Conservation (phyloP, 2,888 invertebrate species). For the Hyalella azteca region DNA sequence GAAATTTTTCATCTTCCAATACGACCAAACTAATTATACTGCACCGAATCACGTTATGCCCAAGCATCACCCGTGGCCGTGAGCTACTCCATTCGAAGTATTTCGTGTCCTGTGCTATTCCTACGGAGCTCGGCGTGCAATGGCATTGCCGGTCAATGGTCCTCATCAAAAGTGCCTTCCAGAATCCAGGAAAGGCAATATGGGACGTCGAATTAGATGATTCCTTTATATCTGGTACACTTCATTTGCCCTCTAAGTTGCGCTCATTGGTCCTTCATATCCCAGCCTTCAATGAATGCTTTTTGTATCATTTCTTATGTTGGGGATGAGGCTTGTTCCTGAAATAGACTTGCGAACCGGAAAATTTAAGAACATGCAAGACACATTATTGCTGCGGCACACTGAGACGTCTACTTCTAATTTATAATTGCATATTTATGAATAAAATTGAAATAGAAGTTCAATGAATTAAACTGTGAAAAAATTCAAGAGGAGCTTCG, state of each 20-base stretch:
- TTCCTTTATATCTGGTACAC: slow-evolving; percentile 36
- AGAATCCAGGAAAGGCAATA: slow-evolving; percentile 37
- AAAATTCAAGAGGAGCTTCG: background rate
- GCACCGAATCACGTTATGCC: slow-evolving; percentile 36
- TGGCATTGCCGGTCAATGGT: background rate
- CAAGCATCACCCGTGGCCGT: background rate
- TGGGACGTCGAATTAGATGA: slow-evolving; percentile 36
- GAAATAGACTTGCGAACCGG: too few species aligned
- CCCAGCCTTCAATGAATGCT: slow-evolving; percentile 29
- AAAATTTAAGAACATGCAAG: too few species aligned
- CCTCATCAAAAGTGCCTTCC: background rate
- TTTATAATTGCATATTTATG: too few species aligned
- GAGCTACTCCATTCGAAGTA: background rate
- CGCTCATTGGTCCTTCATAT: slow-evolving; percentile 36
- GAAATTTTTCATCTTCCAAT: slow-evolving; percentile 36
- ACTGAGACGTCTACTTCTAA: background rate
- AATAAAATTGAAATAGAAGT: too few species aligned
- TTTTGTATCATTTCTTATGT: background rate
- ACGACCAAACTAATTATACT: slow-evolving; percentile 37
- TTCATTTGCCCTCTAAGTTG: slow-evolving; percentile 37
- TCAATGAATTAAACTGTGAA: too few species aligned
- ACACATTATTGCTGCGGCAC: background rate
- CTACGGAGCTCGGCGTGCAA: background rate
- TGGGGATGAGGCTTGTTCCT: background rate
- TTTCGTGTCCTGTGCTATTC: background rate